Evolutionary conservation across 2,113 vertebrate species (phyloP).

Genomic region (Plecotus auritus): DNA sequence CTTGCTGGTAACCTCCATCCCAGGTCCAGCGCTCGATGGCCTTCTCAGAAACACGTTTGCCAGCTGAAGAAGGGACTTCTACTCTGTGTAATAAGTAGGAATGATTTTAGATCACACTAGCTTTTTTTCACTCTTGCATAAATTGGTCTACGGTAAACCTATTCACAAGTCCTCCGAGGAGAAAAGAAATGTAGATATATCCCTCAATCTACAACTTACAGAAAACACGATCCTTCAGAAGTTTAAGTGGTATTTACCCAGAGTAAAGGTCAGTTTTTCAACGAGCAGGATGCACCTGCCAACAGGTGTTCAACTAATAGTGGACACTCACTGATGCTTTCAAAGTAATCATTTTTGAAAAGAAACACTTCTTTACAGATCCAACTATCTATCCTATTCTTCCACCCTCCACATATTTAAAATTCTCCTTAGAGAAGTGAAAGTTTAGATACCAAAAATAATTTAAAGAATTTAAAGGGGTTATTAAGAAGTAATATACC

Average conservation of each 20-base stretch:
- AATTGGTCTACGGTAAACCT: not conserved
- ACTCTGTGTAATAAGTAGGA: not conserved
- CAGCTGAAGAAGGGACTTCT: not conserved
- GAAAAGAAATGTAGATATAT: not conserved
- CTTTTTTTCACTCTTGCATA: not conserved
- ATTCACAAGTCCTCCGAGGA: not conserved
- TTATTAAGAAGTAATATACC: not conserved
- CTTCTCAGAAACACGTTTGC: not conserved
- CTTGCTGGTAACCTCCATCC: not conserved
- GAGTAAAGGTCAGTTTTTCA: not conserved
- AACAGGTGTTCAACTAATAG: not conserved
- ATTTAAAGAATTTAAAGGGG: not conserved
- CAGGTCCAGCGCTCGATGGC: not conserved
- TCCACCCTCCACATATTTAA: not conserved
- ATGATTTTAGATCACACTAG: not conserved
- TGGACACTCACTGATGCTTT: not conserved
- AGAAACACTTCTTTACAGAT: not conserved
- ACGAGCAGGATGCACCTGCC: not conserved
- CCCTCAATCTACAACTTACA: not conserved
- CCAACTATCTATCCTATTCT: not conserved
- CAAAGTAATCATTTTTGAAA: not conserved
- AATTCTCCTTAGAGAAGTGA: not conserved
- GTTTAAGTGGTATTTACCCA: not conserved
- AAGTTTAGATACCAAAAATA: not conserved
- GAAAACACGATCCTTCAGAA: not conserved